Evolutionary conservation across 2,797 vertebrate species (phyloP), one percentile per base, ranked within the genome.

Genomic region (Centropyge bicolor): DNA sequence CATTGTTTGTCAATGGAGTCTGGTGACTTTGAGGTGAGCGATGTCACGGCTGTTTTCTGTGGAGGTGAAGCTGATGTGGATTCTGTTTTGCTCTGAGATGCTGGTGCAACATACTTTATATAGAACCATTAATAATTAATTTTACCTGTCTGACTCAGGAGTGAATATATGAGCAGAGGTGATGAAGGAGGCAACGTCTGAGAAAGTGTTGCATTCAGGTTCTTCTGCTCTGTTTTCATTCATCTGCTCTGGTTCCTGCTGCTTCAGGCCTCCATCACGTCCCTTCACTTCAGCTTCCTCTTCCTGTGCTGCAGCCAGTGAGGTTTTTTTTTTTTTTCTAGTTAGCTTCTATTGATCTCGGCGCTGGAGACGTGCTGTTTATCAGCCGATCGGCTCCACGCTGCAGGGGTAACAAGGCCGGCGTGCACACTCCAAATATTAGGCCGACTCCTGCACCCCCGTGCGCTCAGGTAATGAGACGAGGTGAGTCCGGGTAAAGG

Each of bases 321-420:
- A 70, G 61, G 51, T 81, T 78, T 81, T 70, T 77, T 38, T 77
- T 81, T 78, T 81, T 70, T 77, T 38, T 77, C 77, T 13, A 2
- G 61, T 84, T 86, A 84, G 72, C 52, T 45, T 51, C 16, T 46
- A 84, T 88, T 41, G 88, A 88, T 89, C n/a, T 27, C 43, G 9
- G 40, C 6, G 49, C 55, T 73, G 3, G 55, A 85, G 70, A 74
- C 10, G 2, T 40, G 68, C 78, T 63, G 66, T 80, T 90, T 75
- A 80, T 85, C 82, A 64, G 31, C 0, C 56, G 35, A 12, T 76
- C 64, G 24, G 2, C 55, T 71, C 46, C n/a, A 6, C 69, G 40
- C 43, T 36, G 70, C 85, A 45, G 52, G 65, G 59, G 22, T 67
- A 76, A 74, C 66, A 27, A 69, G 60, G 20, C 67, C 1, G 31